Conservation (phyloP, 92 coral and sea anemone species). For the Porites evermanni region DNA sequence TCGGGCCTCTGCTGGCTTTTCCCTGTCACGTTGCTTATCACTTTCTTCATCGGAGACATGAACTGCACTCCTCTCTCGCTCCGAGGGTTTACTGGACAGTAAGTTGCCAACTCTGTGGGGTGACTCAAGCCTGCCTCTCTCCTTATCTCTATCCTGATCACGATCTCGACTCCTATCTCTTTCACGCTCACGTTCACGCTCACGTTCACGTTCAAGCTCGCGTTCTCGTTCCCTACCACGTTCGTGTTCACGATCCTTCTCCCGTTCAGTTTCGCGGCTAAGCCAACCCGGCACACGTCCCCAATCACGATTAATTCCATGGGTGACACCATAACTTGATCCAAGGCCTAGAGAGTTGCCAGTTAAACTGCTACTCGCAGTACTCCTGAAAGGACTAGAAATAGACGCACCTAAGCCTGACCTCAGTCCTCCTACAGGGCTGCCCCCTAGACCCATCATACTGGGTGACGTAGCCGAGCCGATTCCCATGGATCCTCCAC, state of each 20-base stretch:
- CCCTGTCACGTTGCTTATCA: conserved; percentile 60
- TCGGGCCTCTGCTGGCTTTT: conserved; percentile 49
- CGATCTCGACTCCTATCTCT: conserved; percentile 60
- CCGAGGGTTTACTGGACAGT: conserved; percentile 30
- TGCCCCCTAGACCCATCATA: conserved; percentile 65
- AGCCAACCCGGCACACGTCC: conserved; percentile 80
- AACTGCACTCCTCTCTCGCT: conserved; percentile 52
- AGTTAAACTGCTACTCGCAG: conserved; percentile 55
- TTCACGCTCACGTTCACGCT: conserved; percentile 61
- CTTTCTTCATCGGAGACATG: conserved; percentile 60
- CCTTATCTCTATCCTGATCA: conserved; percentile 64
- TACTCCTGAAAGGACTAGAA: conserved; percentile 66
- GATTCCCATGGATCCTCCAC: conserved; percentile 56
- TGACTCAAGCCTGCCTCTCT: conserved; percentile 48
- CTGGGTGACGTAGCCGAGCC: conserved; percentile 59
- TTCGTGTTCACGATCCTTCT: conserved; percentile 63
- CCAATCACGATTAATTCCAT: conserved; percentile 75
- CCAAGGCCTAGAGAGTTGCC: conserved; percentile 56
- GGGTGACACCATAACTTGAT: conserved; percentile 47
- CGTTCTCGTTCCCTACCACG: conserved; percentile 58
- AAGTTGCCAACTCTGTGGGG: conserved; percentile 19
- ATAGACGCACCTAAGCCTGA: conserved; percentile 55
- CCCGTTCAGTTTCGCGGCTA: conserved; percentile 69
- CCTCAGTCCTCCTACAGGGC: conserved; percentile 70
- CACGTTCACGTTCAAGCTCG: conserved; percentile 72